Evolutionary conservation across 2,113 vertebrate genomes (phyloP).

Genomic region (Nestor notabilis): DNA sequence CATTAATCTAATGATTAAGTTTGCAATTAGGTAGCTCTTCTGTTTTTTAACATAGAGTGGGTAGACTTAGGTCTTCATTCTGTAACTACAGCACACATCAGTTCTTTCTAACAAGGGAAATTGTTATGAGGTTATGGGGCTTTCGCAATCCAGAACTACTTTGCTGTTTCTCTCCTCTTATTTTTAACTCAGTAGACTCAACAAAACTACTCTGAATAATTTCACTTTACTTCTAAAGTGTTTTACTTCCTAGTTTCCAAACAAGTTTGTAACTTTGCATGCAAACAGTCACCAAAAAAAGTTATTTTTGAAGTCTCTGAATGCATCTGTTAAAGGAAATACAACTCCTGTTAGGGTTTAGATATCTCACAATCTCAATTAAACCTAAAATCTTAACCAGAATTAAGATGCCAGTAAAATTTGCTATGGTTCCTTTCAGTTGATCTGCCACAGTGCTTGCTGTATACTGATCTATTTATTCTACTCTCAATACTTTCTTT

Average conservation of each 20-base stretch:
- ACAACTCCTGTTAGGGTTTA: background rate
- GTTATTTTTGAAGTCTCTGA: background rate
- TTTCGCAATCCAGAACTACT: background rate
- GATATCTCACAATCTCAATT: background rate
- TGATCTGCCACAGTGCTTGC: background rate
- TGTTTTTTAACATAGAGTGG: background rate
- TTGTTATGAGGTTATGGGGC: background rate
- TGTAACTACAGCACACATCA: background rate
- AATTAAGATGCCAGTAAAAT: background rate
- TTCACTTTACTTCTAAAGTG: background rate
- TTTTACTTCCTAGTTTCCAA: background rate
- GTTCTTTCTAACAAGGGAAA: background rate
- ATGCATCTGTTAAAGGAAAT: background rate
- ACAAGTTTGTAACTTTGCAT: background rate
- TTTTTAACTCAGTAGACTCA: background rate
- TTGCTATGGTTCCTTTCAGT: background rate
- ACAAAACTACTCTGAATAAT: background rate
- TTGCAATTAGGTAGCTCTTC: background rate
- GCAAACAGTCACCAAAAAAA: background rate
- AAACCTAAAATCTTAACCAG: background rate
- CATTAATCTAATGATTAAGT: slow-evolving; percentile 33
- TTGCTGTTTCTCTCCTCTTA: background rate
- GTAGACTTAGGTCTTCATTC: background rate
- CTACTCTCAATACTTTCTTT: background rate
- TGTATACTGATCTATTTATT: background rate